A percentile compares a stretch with the other conserved stretches of the same genome.
Conservation (phyloP, 2,113 vertebrate species). For the Callaeas wilsoni region DNA sequence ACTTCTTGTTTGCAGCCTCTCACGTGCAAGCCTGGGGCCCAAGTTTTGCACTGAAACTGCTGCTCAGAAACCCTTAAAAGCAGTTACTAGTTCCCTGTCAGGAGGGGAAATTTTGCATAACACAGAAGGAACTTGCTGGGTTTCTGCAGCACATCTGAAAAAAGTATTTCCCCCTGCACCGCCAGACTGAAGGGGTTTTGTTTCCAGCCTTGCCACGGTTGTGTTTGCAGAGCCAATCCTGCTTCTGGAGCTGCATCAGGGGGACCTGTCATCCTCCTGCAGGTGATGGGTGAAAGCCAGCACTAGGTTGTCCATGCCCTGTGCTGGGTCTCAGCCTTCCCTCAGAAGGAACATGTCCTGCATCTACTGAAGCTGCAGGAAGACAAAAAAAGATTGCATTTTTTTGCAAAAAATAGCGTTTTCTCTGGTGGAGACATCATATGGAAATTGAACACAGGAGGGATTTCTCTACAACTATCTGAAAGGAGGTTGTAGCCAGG, state of each 20-base stretch:
- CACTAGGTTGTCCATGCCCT: rapidly evolving
- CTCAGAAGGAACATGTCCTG: background rate
- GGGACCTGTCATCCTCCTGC: background rate
- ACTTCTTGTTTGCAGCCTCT: background rate
- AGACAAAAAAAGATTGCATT: background rate
- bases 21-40: background rate
- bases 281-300: background rate
- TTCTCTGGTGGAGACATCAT: background rate
- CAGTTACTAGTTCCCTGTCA: background rate
- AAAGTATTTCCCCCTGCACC: background rate
- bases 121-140: background rate
- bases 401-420: background rate
- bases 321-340: background rate
- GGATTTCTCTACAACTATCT: background rate
- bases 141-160: background rate
- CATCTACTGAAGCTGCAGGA: background rate
- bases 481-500: background rate
- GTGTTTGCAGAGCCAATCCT: background rate
- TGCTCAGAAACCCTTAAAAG: background rate
- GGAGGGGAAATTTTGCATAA: background rate
- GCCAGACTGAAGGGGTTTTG: rapidly evolving
- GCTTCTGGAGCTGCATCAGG: background rate
- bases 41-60: background rate
- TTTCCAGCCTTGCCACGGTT: background rate
- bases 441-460: background rate